These are phyloP conservation scores for Sebastes steindachneri DNA, from an alignment of 2,797 vertebrate species.

Conservation along the genomic window DNA sequence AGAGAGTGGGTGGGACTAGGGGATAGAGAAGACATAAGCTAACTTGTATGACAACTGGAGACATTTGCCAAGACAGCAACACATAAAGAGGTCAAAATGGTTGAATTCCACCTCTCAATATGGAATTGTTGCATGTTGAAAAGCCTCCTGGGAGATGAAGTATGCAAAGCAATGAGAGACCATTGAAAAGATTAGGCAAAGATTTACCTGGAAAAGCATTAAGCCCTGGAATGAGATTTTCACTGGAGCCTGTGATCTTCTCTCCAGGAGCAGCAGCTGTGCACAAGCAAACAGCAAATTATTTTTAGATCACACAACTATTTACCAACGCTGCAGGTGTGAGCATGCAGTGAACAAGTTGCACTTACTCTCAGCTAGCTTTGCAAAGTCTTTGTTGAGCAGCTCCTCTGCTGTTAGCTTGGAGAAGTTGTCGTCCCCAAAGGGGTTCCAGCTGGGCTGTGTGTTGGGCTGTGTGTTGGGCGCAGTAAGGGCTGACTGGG, in stretches of 20 bases:
- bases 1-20: background rate
- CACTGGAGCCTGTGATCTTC: constrained; percentile 84
- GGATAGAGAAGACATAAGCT: background rate
- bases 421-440: constrained; percentile 98
- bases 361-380: constrained; percentile 89
- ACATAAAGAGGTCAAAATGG: background rate
- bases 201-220: constrained; percentile 89
- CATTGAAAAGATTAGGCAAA: constrained; percentile 42
- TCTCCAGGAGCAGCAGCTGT: constrained; percentile 86
- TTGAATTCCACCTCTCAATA: background rate
- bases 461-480: constrained; percentile 69
- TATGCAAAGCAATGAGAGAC: background rate
- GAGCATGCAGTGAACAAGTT: background rate
- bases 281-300: constrained; percentile 27
- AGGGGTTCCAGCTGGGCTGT: constrained; percentile 94
- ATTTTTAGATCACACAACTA: background rate
- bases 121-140: background rate
- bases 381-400: constrained; percentile 98
- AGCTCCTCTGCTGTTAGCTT: constrained; percentile 98
- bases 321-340: background rate
- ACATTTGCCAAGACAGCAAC: background rate
- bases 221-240: constrained; percentile 90
- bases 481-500: constrained; percentile 72
- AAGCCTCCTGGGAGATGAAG: background rate
- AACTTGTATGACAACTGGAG: background rate